phyloP scores from a whole-genome alignment of 2,113 vertebrate genomes.

The Fukomys damarensis region DNA sequence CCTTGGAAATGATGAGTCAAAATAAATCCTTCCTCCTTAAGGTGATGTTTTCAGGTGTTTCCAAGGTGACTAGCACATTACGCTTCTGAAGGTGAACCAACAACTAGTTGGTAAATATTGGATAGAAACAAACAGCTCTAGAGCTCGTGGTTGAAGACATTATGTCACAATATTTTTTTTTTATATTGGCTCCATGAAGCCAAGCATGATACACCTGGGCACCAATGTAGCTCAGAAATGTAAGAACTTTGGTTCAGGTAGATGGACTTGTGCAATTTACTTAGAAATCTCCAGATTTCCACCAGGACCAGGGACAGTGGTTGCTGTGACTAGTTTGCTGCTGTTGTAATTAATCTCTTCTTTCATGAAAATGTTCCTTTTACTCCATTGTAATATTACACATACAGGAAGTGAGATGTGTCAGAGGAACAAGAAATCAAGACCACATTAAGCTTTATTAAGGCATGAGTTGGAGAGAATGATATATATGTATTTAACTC shows the following conservation, averaged over 20 bases:
- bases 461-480: background rate
- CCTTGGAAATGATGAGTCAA: background rate
- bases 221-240: background rate
- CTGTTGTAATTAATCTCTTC: background rate
- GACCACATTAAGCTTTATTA: background rate
- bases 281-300: background rate
- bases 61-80: background rate
- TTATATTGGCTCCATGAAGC: background rate
- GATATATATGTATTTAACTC: no score
- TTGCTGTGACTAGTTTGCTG: background rate
- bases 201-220: background rate
- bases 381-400: accelerated
- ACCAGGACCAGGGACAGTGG: background rate
- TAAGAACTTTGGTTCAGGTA: accelerated
- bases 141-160: background rate
- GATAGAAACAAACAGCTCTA: background rate
- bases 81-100: background rate
- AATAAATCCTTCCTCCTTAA: background rate
- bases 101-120: background rate
- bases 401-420: background rate
- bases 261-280: no score
- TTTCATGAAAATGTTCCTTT: background rate
- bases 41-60: background rate
- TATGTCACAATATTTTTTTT: background rate
- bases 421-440: background rate